A percentile compares a stretch with the other conserved stretches of the same genome.
Evolutionary conservation across 2,113 vertebrate species (phyloP).

Genomic region (Anhinga anhinga): DNA sequence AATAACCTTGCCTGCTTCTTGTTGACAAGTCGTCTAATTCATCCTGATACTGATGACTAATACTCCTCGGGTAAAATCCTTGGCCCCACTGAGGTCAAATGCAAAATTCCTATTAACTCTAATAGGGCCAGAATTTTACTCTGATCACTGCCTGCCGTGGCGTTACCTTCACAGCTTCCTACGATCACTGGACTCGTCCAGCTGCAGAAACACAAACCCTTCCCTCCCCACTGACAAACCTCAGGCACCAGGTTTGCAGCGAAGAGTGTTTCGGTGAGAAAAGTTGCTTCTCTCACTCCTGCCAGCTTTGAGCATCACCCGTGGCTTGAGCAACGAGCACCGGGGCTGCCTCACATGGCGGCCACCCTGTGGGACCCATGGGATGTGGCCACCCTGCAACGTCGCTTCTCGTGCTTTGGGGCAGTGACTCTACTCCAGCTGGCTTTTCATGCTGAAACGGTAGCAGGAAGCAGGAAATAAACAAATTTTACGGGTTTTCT

Average conservation of each 20-base stretch:
- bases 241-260: background rate
- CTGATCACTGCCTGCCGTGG: accelerated
- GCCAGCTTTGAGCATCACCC: accelerated
- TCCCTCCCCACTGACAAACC: background rate
- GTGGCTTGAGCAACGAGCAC: background rate
- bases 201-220: background rate
- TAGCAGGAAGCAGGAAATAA: background rate
- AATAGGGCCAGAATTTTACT: background rate
- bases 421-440: accelerated
- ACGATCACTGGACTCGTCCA: accelerated
- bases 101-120: background rate
- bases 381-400: background rate
- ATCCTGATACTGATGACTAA: background rate
- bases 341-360: accelerated
- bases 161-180: background rate
- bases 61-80: background rate
- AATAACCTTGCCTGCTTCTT: background rate
- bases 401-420: accelerated
- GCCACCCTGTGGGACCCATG: accelerated
- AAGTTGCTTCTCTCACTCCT: background rate
- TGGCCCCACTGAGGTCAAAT: background rate
- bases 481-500: background rate
- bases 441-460: background rate
- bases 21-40: constrained; percentile 1
- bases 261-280: background rate